These are phyloP conservation scores for Drepana arcuata DNA, from an alignment of 1,140 invertebrate genomes.

Conservation along the genomic window DNA sequence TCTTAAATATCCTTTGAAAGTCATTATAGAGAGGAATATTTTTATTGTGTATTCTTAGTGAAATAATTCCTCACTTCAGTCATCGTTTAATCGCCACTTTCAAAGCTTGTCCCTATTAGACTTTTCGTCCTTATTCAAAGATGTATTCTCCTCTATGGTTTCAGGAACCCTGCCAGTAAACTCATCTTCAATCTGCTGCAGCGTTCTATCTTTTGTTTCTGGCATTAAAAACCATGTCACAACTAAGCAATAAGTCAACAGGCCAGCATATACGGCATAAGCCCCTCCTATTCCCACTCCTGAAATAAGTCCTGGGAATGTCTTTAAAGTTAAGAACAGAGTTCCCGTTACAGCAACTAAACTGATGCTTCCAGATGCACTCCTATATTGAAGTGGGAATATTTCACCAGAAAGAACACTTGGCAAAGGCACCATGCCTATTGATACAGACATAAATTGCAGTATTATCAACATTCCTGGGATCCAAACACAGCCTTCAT, in stretches of 20 bases:
- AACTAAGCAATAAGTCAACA: conserved; percentile 18
- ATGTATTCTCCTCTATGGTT: too few relatives aligned
- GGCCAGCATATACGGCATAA: conserved; percentile 17
- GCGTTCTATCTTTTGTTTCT: conserved; percentile 33
- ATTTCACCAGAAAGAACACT: conserved; percentile 30
- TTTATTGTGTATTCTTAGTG: too few relatives aligned
- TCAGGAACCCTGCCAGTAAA: conserved; percentile 29
- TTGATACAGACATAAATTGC: conserved; percentile 20
- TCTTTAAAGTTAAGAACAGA: conserved; percentile 9
- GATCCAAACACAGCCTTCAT: conserved; percentile 15
- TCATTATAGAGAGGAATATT: too few relatives aligned
- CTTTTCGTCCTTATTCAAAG: too few relatives aligned
- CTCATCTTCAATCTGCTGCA: conserved; percentile 38
- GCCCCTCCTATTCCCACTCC: conserved; percentile 15
- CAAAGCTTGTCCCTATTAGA: too few relatives aligned
- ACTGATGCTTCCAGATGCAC: conserved; percentile 24
- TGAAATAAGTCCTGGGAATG: conserved; percentile 6
- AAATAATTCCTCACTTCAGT: too few relatives aligned
- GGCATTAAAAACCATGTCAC: conserved; percentile 22
- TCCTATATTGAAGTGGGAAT: conserved; percentile 30
- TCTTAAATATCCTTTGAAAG: too few relatives aligned
- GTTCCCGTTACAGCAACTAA: conserved; percentile 6
- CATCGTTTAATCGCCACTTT: too few relatives aligned
- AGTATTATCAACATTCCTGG: conserved; percentile 16
- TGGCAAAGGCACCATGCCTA: conserved; percentile 25